Percentiles rank a stretch among this genome's conserved stretches.
phyloP scores from a whole-genome alignment of 2,888 invertebrate species.

The Agrotis clavis region DNA sequence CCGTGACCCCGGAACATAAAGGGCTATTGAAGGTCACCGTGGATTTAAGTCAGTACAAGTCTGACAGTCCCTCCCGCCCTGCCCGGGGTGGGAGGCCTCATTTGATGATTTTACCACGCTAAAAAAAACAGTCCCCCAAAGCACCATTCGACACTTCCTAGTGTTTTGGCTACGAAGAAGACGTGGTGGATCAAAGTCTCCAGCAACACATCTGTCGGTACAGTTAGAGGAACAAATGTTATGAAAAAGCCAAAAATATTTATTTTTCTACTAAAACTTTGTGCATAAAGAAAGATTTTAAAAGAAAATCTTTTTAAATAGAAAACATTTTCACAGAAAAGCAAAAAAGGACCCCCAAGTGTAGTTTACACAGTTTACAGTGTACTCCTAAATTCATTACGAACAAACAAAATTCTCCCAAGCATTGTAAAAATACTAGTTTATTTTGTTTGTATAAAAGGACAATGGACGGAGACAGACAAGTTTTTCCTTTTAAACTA shows the following conservation, averaged over 20 bases:
- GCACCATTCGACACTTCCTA: too few species aligned
- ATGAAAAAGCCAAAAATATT: background rate
- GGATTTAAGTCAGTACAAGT: too few species aligned
- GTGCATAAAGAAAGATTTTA: background rate
- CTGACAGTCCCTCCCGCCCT: too few species aligned
- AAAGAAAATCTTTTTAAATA: constrained; percentile 9
- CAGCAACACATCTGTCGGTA: too few species aligned
- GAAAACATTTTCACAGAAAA: constrained; percentile 5
- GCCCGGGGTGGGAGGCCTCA: too few species aligned
- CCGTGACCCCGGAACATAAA: too few species aligned
- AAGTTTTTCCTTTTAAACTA: constrained; percentile 42
- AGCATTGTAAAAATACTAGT: constrained; percentile 53
- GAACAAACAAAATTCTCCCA: constrained; percentile 32
- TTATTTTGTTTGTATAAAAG: constrained; percentile 34
- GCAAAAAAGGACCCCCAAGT: constrained; percentile 6
- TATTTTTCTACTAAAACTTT: background rate
- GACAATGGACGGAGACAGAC: constrained; percentile 28
- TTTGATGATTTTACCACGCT: too few species aligned
- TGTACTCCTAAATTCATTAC: constrained; percentile 48
- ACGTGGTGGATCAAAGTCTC: too few species aligned
- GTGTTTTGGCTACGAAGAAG: too few species aligned
- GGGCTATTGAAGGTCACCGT: too few species aligned
- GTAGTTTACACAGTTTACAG: constrained; percentile 30
- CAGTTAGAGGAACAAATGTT: too few species aligned
- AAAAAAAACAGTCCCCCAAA: too few species aligned